Evolutionary conservation across 2,797 vertebrate genomes (phyloP).

Genomic region (Rhabdophis nuchalis): DNA sequence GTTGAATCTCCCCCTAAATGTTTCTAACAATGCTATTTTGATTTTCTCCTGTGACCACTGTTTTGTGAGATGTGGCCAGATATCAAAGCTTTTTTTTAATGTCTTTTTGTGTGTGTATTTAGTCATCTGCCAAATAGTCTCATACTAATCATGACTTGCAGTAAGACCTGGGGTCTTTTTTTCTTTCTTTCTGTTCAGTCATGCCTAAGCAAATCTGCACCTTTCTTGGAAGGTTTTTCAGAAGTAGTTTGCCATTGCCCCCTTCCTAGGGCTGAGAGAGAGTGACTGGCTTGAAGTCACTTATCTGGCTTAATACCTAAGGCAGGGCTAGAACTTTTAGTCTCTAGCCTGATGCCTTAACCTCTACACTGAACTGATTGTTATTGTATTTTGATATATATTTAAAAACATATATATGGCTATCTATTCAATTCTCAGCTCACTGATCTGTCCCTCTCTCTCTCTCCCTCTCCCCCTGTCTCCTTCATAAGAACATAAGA

Average conservation of each 20-base stretch:
- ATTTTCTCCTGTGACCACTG: neutral
- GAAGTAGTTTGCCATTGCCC: neutral
- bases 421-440: neutral
- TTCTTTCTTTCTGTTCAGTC: neutral
- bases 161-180: neutral
- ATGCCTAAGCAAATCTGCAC: neutral
- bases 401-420: neutral
- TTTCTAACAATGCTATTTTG: neutral
- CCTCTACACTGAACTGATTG: neutral
- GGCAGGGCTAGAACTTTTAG: neutral
- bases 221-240: neutral
- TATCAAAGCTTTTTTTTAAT: neutral
- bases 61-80: too few species aligned
- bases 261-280: neutral
- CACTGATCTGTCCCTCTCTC: fast-evolving
- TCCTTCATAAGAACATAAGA: too few species aligned
- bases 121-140: neutral
- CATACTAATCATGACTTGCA: neutral
- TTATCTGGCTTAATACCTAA: neutral
- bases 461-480: neutral
- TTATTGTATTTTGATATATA: neutral
- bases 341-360: neutral
- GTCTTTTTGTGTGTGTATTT: neutral
- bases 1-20: neutral
- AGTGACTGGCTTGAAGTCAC: neutral